Percentiles rank a stretch among this genome's conserved stretches.
These are phyloP conservation scores for Dipodomys spectabilis DNA, from an alignment of 2,113 vertebrate species.

Conservation along the genomic window DNA sequence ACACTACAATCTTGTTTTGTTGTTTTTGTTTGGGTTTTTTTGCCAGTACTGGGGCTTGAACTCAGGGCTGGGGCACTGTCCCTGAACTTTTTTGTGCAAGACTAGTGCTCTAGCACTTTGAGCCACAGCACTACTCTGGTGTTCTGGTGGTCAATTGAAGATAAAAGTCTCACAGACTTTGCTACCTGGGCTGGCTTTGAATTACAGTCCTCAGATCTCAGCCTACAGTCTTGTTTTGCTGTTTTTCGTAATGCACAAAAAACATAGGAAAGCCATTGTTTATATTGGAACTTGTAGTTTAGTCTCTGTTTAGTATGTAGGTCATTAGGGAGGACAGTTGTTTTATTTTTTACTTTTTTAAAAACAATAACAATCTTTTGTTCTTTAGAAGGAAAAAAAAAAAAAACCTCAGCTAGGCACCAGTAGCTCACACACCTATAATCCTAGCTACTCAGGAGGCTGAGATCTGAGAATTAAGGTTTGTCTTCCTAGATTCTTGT, in stretches of 20 bases:
- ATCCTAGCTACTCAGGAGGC: too few species aligned
- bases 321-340: neutral
- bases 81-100: too few species aligned
- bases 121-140: too few species aligned
- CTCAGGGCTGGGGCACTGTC: too few species aligned
- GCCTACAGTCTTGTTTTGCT: neutral
- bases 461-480: neutral
- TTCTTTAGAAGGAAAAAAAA: slow-evolving; percentile 14
- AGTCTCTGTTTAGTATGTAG: neutral
- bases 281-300: slow-evolving; percentile 12
- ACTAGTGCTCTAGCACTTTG: too few species aligned
- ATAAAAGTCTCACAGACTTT: too few species aligned
- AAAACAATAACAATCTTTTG: slow-evolving; percentile 22
- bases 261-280: neutral
- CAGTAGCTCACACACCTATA: too few species aligned
- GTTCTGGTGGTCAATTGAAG: too few species aligned
- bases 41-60: too few species aligned
- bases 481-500: too few species aligned
- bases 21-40: neutral
- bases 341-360: slow-evolving; percentile 32
- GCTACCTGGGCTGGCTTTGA: too few species aligned
- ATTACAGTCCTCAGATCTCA: neutral
- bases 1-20: neutral
- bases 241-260: neutral
- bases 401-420: neutral